Conservation (phyloP, 2,888 invertebrate species). For the Acleris literana region DNA sequence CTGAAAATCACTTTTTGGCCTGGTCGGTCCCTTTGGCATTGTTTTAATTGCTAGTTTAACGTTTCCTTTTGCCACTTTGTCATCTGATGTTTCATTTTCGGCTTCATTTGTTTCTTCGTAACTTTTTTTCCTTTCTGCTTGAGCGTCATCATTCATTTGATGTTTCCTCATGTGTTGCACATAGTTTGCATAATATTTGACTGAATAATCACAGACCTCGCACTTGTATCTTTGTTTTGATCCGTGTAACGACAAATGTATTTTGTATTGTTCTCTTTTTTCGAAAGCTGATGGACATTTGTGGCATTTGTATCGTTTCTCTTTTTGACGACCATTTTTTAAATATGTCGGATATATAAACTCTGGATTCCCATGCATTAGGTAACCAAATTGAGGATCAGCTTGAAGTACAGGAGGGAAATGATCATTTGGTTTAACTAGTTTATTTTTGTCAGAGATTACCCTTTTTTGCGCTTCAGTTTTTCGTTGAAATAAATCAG, state of each 20-base stretch:
- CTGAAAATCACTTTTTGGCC: conserved; percentile 74
- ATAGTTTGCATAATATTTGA: conserved; percentile 93
- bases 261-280: conserved; percentile 92
- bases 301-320: conserved; percentile 91
- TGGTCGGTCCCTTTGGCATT: conserved; percentile 64
- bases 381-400: conserved; percentile 87
- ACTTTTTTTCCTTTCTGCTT: conserved; percentile 80
- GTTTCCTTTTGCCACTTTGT: conserved; percentile 57
- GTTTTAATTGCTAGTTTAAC: conserved; percentile 77
- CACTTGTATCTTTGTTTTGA: conserved; percentile 92
- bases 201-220: conserved; percentile 93
- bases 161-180: conserved; percentile 93
- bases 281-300: conserved; percentile 95
- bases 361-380: conserved; percentile 90
- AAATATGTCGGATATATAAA: conserved; percentile 90
- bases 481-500: conserved; percentile 86
- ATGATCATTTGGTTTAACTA: conserved; percentile 80
- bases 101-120: conserved; percentile 54
- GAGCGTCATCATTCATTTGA: conserved; percentile 87
- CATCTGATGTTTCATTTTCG: conserved; percentile 53
- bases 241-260: conserved; percentile 92
- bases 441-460: conserved; percentile 75
- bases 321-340: conserved; percentile 89
- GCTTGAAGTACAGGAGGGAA: conserved; percentile 80
- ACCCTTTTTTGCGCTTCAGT: conserved; percentile 83